phyloP scores from a whole-genome alignment of 2,797 vertebrate genomes.

The Pseudomugil tenellus region DNA sequence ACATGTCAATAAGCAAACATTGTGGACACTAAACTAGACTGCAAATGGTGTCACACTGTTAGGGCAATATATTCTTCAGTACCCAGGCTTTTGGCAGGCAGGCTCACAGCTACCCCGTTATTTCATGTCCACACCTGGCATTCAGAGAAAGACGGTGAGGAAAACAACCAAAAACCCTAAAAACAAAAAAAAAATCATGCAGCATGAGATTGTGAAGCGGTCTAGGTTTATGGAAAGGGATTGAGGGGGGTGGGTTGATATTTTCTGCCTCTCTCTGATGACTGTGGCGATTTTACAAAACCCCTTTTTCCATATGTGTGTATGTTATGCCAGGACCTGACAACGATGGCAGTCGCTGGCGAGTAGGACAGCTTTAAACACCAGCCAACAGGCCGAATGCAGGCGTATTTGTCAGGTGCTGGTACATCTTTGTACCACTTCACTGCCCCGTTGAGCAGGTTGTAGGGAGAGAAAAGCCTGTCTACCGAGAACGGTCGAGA shows the following conservation, averaged over 20 bases:
- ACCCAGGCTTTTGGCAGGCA: constrained; percentile 27
- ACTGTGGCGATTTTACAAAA: constrained; percentile 71
- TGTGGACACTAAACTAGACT: constrained; percentile 45
- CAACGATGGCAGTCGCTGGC: constrained; percentile 5
- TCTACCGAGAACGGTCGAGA: constrained; percentile 51
- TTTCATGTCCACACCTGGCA: constrained; percentile 56
- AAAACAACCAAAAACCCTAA: constrained; percentile 26
- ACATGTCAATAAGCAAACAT: constrained; percentile 38
- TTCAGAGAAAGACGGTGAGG: constrained; percentile 44
- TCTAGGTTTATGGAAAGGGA: constrained; percentile 20
- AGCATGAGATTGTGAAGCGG: constrained; percentile 77
- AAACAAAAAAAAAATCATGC: constrained; percentile 46
- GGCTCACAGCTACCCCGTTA: constrained; percentile 31
- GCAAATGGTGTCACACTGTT: constrained; percentile 35
- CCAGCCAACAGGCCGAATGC: constrained; percentile 48
- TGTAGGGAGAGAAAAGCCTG: constrained; percentile 33
- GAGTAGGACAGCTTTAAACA: constrained; percentile 1
- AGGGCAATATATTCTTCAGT: constrained; percentile 59
- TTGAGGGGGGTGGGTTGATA: constrained; percentile 40
- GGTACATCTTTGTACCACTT: constrained; percentile 43
- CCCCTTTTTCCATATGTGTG: constrained; percentile 51
- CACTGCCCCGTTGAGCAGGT: constrained; percentile 54
- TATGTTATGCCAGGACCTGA: constrained; percentile 41
- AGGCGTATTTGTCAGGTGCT: constrained; percentile 50
- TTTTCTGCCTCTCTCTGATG: constrained; percentile 81